Percentiles rank a stretch among this genome's conserved stretches.
phyloP scores from a whole-genome alignment of 2,113 vertebrate genomes.

The Oceanodroma tethys region DNA sequence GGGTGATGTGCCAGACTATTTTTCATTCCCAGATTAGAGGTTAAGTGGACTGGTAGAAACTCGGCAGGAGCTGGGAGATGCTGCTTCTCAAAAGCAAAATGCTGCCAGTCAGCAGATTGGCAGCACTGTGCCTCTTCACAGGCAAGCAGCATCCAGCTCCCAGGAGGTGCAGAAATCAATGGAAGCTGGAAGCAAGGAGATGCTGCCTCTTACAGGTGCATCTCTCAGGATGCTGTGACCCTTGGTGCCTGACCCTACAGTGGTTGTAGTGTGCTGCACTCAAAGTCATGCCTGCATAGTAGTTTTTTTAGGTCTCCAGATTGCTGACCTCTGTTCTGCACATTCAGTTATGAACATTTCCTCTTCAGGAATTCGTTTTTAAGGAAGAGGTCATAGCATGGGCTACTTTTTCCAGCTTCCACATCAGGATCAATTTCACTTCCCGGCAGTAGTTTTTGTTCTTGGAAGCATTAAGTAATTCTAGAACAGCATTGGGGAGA shows the following conservation, averaged over 20 bases:
- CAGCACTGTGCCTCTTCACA: background rate
- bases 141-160: fast-evolving
- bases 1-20: background rate
- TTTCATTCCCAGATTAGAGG: background rate
- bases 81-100: background rate
- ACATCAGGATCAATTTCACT: background rate
- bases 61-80: background rate
- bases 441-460: background rate
- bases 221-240: background rate
- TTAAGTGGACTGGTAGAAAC: background rate
- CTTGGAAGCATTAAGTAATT: background rate
- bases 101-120: background rate
- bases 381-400: background rate
- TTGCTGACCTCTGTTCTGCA: background rate
- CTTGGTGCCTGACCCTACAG: background rate
- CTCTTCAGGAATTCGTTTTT: background rate
- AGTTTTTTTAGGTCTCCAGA: background rate
- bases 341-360: background rate
- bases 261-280: background rate
- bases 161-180: background rate
- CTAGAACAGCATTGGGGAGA: background rate
- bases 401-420: background rate
- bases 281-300: background rate
- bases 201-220: background rate
- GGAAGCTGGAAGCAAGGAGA: background rate